Evolutionary conservation across 2,113 vertebrate species (phyloP).

Genomic region (Catharus fuscescens): DNA sequence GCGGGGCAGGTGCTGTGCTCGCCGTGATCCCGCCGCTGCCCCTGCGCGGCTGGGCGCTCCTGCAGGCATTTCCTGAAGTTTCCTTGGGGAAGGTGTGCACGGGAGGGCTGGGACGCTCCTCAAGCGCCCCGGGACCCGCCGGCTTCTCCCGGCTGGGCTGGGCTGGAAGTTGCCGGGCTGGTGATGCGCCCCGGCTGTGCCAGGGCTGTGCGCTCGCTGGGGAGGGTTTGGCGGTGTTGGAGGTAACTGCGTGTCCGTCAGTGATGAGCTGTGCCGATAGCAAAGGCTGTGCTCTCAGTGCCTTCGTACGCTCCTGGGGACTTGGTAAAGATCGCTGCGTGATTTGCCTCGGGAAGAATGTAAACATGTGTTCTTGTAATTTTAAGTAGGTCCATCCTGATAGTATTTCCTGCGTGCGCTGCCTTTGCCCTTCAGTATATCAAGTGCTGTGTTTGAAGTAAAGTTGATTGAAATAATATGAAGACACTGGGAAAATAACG

Average conservation of each 20-base stretch:
- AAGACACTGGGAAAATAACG: background rate
- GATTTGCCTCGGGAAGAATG: background rate
- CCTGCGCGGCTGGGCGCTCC: background rate
- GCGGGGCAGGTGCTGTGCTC: background rate
- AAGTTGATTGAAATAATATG: background rate
- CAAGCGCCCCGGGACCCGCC: background rate
- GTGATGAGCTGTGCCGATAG: background rate
- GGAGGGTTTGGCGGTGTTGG: background rate
- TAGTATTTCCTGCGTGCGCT: background rate
- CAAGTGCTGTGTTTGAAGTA: background rate
- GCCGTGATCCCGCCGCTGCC: background rate
- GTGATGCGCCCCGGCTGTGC: background rate
- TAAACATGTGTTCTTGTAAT: background rate
- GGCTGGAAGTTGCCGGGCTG: background rate
- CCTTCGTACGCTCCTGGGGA: rapidly evolving
- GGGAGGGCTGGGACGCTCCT: background rate
- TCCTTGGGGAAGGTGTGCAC: background rate
- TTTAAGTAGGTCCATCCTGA: background rate
- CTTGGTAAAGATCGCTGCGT: rapidly evolving
- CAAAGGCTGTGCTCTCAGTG: background rate
- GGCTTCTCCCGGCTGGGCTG: background rate
- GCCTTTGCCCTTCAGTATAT: background rate
- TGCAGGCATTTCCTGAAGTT: background rate
- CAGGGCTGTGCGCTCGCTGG: background rate
- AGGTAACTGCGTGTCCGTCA: too few species aligned